Evolutionary conservation across 2,888 invertebrate species (phyloP).

Genomic region (Diarsia rubi): DNA sequence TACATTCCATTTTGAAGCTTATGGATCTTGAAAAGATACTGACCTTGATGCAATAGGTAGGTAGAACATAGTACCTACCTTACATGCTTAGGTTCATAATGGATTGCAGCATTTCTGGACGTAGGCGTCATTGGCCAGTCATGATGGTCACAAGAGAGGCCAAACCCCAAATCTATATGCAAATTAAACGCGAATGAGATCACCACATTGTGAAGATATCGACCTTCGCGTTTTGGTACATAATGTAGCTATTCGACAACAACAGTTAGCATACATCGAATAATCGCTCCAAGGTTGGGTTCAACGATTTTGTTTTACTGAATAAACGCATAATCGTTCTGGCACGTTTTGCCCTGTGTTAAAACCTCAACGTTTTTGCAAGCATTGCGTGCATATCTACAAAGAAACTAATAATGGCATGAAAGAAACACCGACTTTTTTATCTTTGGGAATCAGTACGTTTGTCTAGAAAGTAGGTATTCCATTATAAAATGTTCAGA

Average conservation of each 20-base stretch:
- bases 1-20: slow-evolving; percentile 36
- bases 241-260: slow-evolving; percentile 60
- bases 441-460: slow-evolving; percentile 36
- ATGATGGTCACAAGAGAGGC: slow-evolving; percentile 73
- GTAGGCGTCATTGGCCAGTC: slow-evolving; percentile 69
- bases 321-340: slow-evolving; percentile 24
- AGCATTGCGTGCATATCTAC: slow-evolving; percentile 22
- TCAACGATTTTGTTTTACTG: slow-evolving; percentile 44
- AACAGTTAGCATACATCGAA: slow-evolving; percentile 47
- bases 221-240: slow-evolving; percentile 67
- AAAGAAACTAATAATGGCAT: slow-evolving; percentile 15
- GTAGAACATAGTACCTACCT: slow-evolving; percentile 19
- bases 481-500: slow-evolving; percentile 20
- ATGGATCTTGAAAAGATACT: slow-evolving; percentile 33
- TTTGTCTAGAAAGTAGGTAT: slow-evolving; percentile 19
- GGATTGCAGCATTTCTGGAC: slow-evolving; percentile 44
- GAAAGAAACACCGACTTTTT: slow-evolving; percentile 30
- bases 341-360: slow-evolving; percentile 31
- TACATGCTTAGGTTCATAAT: slow-evolving; percentile 40
- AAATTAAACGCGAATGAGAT: slow-evolving; percentile 82
- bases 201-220: slow-evolving; percentile 74
- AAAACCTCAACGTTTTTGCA: slow-evolving; percentile 29
- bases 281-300: slow-evolving; percentile 49
- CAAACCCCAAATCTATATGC: slow-evolving; percentile 82
- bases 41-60: slow-evolving; percentile 34